Base-by-base conservation (phyloP, 2,888 invertebrate genomes). In the Amphipoea oculea region DNA sequence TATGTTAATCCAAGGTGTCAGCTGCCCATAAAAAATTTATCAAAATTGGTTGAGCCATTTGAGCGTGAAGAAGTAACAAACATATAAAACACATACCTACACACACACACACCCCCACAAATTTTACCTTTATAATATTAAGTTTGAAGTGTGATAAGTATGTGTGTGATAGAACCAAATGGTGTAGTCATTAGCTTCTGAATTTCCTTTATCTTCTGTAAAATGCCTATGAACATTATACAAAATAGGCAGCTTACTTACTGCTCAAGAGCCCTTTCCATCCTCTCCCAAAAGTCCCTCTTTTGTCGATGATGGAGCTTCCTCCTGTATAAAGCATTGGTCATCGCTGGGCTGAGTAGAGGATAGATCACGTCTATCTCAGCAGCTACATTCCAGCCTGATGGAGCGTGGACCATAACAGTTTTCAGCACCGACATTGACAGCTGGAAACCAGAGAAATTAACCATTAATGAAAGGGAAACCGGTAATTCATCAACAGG, bases 351-450 rank as follows among this genome's bases (percentile, higher is more conserved):
- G 76, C 96, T 96, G 0, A 97, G 97, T 17, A 97, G 88, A 0
- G 96, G 96, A 87, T 97, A 98, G 23, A 97, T 94, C 3, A 97
- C 96, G 79, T 98, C 98, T 63, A 97, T 96, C 91, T 98, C 98
- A 62, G 97, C 89, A 0, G 96, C 95, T 0, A 97, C 91, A 83
- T 97, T 97, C 97, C 97, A 97, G 4, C 97, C 97, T 20, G 95
- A 94, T 0, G 98, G 98, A 12, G 97, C 96, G 71, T 96, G 95
- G 0, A 97, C 92, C 93, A 97, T 95, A 66, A 98, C 94, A 0
- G 97, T 95, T 91, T 98, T 98, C 20, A 97, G 93, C 0, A 96
- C 89, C 0, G 97, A 97, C 75, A 97, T 83, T 14, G 97, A 97
- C n/a, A 97, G 86, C 98, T 98, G 90, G 0, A 93, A 94, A 51